Evolutionary conservation across 2,888 invertebrate species (phyloP).

Genomic region (Conchocele bisecta): DNA sequence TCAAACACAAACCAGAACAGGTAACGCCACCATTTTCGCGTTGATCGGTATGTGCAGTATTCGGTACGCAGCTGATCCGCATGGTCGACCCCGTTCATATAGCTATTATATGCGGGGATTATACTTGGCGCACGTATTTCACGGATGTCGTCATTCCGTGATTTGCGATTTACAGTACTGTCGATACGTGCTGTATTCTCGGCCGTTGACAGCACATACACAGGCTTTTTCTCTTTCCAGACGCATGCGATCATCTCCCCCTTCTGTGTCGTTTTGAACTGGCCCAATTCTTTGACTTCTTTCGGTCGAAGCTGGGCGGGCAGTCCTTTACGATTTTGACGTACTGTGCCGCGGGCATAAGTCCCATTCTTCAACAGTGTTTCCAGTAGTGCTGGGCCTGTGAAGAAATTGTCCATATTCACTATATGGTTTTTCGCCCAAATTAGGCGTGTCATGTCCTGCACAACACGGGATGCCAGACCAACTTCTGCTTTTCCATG

Average conservation of each 20-base stretch:
- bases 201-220: too few relatives aligned
- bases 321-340: slow-evolving; percentile 19
- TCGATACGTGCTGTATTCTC: too few relatives aligned
- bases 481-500: slow-evolving; percentile 22
- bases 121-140: too few relatives aligned
- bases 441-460: slow-evolving; percentile 15
- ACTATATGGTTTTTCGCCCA: slow-evolving; percentile 19
- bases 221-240: slow-evolving; percentile 17
- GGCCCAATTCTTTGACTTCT: not conserved
- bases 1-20: too few relatives aligned
- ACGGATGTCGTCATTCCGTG: not conserved
- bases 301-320: not conserved
- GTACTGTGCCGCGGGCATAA: slow-evolving; percentile 20
- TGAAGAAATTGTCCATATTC: slow-evolving; percentile 41
- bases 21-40: too few relatives aligned
- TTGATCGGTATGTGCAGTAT: too few relatives aligned
- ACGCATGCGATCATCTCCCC: too few relatives aligned
- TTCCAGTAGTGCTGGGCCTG: slow-evolving; percentile 19
- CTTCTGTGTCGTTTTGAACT: not conserved
- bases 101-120: too few relatives aligned
- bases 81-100: too few relatives aligned
- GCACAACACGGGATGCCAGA: slow-evolving; percentile 20
- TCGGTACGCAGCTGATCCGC: too few relatives aligned
- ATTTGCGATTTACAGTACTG: not conserved
- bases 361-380: not conserved